These are phyloP conservation scores for Hemicentrotus pulcherrimus DNA, from an alignment of 35 echinoderm and acorn worm genomes.

Conservation along the genomic window DNA sequence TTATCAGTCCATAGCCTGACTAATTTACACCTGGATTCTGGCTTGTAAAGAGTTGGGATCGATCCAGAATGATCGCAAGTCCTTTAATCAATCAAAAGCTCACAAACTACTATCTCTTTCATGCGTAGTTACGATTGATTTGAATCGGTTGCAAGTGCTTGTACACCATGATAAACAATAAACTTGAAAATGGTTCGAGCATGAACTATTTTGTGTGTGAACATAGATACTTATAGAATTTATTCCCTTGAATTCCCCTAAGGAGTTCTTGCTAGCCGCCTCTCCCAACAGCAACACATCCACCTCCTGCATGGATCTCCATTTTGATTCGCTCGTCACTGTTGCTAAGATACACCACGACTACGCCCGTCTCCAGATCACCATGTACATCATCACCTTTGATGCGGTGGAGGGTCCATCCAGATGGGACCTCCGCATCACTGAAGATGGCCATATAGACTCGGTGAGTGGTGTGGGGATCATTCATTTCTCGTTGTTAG, in stretches of 20 bases:
- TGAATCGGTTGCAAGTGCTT: no score
- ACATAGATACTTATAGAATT: no score
- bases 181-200: no score
- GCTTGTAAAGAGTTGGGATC: no score
- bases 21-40: no score
- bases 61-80: no score
- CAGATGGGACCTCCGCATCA: conserved; percentile 61
- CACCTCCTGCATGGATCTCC: conserved; percentile 67
- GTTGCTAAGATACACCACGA: conserved; percentile 65
- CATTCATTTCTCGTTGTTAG: background rate
- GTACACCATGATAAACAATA: no score
- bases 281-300: conserved; percentile 33
- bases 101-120: no score
- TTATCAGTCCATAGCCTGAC: no score
- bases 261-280: conserved; percentile 37
- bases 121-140: no score
- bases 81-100: no score
- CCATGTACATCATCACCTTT: conserved; percentile 62
- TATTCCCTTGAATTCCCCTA: background rate
- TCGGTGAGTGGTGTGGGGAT: conserved; percentile 53
- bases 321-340: conserved; percentile 47
- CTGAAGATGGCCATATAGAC: conserved; percentile 56
- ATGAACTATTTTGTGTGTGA: no score
- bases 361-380: conserved; percentile 49
- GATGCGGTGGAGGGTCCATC: conserved; percentile 68